Base-by-base conservation (phyloP, 2,888 invertebrate genomes). In the Epinotia nisella region DNA sequence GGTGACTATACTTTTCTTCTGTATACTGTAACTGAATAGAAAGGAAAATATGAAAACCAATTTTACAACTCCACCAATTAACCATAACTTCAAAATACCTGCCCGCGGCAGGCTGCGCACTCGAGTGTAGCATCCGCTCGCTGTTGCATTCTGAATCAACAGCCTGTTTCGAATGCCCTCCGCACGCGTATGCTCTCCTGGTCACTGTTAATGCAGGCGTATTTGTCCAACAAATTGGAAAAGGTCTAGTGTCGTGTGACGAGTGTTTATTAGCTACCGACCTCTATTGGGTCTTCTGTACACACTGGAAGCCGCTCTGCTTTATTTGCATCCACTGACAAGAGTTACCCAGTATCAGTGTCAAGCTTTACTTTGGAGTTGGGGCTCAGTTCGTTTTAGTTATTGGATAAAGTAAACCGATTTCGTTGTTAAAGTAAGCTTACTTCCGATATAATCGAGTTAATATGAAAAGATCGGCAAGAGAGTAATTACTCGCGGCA, bases 191-290 rank as follows among this genome's bases (percentile, higher is more conserved):
- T 61, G 66, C 24, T 61, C 21, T 15, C 62, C 68, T 73, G 24
- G 51, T 69, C 55, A 41, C 9, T 53, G 65, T 64, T n/a, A 68
- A 60, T 70, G 65, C 74, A 67, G 17, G 64, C 74, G 66, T 79
- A 75, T 79, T 79, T 80, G 72, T 74, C 64, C 68, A 77, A 74
- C 75, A 76, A 69, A 73, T 73, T 72, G 73, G 75, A 75, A 76
- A 78, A 76, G 76, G 75, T 71, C 68, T 49, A 69, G 55, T 71
- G 73, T 71, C 75, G 58, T 70, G 64, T 64, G 69, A 58, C 51
- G 77, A 79, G 79, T 83, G 81, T 82, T 81, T 82, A 79, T 81
- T 75, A 78, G 78, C 78, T 77, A 35, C 35, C 35, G 78, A 75
- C 77, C 82, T 74, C 39, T 73, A 77, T 79, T 74, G 77, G 70